phyloP scores from a whole-genome alignment of 1,140 invertebrate genomes.

The Drosophila willistoni region DNA sequence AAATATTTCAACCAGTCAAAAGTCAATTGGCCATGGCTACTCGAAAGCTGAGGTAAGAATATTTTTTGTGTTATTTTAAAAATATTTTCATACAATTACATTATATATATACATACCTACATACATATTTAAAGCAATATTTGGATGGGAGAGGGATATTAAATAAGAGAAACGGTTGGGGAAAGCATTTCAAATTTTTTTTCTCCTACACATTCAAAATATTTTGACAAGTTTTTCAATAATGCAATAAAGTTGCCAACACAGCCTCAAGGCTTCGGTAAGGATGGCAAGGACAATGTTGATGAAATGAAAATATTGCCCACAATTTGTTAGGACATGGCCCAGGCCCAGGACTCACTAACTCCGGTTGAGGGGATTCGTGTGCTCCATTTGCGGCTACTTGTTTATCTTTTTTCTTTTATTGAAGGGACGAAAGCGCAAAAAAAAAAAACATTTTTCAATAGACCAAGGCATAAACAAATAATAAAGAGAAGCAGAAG shows the following conservation, averaged over 20 bases:
- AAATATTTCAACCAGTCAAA: conserved; percentile 32
- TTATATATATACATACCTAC: not conserved
- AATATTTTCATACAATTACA: conserved; percentile 68
- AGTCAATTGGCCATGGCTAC: conserved; percentile 24
- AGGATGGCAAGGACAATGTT: conserved; percentile 56
- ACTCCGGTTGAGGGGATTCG: conserved; percentile 7
- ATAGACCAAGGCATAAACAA: conserved; percentile 78
- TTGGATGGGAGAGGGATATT: conserved; percentile 42
- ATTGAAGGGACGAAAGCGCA: conserved; percentile 16
- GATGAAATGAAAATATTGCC: conserved; percentile 80
- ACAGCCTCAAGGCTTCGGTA: conserved; percentile 37
- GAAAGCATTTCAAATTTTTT: conserved; percentile 42
- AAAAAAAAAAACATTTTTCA: conserved; percentile 57
- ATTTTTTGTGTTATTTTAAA: conserved; percentile 7
- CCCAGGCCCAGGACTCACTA: conserved; percentile 18
- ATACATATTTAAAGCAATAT: no score
- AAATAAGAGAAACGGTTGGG: conserved; percentile 57
- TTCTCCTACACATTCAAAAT: conserved; percentile 73
- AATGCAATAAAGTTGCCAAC: conserved; percentile 79
- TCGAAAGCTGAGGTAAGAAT: conserved; percentile 42
- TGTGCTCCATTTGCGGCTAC: conserved; percentile 66
- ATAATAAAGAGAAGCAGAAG: conserved; percentile 64
- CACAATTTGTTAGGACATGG: conserved; percentile 76
- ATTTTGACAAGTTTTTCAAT: conserved; percentile 82
- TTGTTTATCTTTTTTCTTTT: conserved; percentile 64